Evolutionary conservation across 2,888 invertebrate species (phyloP), one percentile per base, ranked within the genome.

Genomic region (Sinelater perroti): DNA sequence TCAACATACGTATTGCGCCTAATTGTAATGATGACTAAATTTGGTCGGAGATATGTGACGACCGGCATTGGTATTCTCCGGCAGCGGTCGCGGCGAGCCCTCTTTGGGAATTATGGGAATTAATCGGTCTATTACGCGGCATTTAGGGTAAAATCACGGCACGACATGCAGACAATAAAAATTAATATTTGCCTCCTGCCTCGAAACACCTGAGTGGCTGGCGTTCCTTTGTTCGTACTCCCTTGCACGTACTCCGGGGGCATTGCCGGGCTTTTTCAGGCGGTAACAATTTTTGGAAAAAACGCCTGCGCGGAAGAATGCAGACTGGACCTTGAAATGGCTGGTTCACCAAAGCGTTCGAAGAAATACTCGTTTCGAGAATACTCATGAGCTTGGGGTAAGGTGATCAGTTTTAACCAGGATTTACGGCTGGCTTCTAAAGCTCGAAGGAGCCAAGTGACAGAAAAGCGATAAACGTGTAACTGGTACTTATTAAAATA

Each of bases 11-110:
- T 60, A 65, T 65, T 62, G 53, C 58, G 54, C 60, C 65, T 65
- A 65, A 65, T 65, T 65, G 63, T 63, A 63, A 57, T 63, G 65
- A 63, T 65, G 63, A 51, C 65, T 60, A 63, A 63, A 62, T 65
- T 63, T 60, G 65, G 65, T 60, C 44, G 42, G 51, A 63, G 58
- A 62, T 62, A 65, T 65, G 65, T 65, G 61, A 57, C 63, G 50
- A 62, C 46, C 49, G 54, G 42, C 62, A 64, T 64, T 64, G 52
- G 61, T 63, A 64, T 64, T 62, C 62, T 55, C 33, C 40, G 33
- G 52, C 50, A 30, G 50, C 52, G 33, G 55, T 56, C 49, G 50
- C 49, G 18, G 20, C 49, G 30, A 49, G 47, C 56, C 60, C 49
- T 36, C 44, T 56, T 56, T 40, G 60, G 60, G 38, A 45, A 56